These are phyloP conservation scores for Sipha maydis DNA, from an alignment of 2,888 invertebrate genomes.

Conservation along the genomic window DNA sequence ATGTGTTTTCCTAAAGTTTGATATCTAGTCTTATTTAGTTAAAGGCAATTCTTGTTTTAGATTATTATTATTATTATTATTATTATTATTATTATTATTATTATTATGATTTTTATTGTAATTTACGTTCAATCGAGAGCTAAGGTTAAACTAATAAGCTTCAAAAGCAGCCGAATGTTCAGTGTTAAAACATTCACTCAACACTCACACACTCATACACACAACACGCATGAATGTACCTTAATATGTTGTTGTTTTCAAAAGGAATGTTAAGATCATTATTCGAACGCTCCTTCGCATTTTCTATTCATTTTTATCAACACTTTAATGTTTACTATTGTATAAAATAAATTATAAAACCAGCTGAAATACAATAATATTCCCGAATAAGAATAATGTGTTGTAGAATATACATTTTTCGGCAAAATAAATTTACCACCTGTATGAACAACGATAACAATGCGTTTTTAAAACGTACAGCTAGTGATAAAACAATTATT, in stretches of 20 bases:
- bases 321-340: slow-evolving; percentile 19
- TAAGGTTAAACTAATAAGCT: not conserved
- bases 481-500: slow-evolving; percentile 21
- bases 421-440: not conserved
- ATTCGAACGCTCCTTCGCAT: slow-evolving; percentile 18
- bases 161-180: not conserved
- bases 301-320: not conserved
- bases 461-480: not conserved
- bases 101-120: slow-evolving; percentile 29
- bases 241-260: not conserved
- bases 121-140: not conserved
- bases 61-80: slow-evolving; percentile 35
- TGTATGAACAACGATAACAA: not conserved
- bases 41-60: slow-evolving; percentile 43
- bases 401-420: not conserved
- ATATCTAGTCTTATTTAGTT: slow-evolving; percentile 44
- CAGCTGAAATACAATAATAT: not conserved
- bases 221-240: not conserved
- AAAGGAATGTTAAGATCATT: not conserved
- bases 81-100: slow-evolving; percentile 36
- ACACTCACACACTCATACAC: not conserved
- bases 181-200: too few species aligned
- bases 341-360: not conserved
- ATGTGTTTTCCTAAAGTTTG: slow-evolving; percentile 50
- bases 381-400: not conserved